Base-by-base conservation (phyloP, 2,888 invertebrate genomes). In the Sceliomorpha sp. region DNA sequence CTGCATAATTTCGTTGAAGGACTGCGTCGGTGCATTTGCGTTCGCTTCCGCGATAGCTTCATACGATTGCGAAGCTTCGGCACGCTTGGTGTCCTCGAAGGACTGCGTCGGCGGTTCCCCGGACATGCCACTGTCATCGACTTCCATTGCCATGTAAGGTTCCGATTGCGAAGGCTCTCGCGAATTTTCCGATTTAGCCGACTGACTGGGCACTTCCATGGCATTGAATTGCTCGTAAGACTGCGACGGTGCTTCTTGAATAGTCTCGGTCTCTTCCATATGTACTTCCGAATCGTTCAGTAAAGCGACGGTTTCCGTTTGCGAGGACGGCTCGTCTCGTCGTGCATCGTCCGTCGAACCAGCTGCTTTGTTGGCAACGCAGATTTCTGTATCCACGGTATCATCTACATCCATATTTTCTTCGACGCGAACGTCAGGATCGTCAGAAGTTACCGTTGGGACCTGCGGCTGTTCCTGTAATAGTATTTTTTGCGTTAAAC, bases 171-270 rank as follows among this genome's bases (percentile, higher is more conserved):
- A 78, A 0, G 85, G 79, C 60, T 86, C 85, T 1, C 79, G 72
- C 0, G 80, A 83, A 39, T 78, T 85, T 26, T 84, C 82, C 0
- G 80, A 81, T 34, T 86, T 86, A 0, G 77, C 81, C n/a, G 86
- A 87, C 45, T 87, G 87, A 59, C 82, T 85, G 24, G 87, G 83
- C 31, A 81, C 74, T 70, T 86, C 85, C 0, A 70, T 67, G 2
- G 77, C 74, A 10, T 78, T 74, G 20, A 83, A 79, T 24, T 83
- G 81, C 17, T 85, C 82, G 47, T 82, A 87, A 1, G 87, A 87
- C 17, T 87, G 87, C 0, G 87, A 86, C 1, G 85, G 86, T 3
- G 74, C 68, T 59, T 86, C 85, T 42, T 84, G 80, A 71, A 76
- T 80, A 37, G 77, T 77, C 44, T 82, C 85, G 3, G 70, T 63